phyloP scores from a whole-genome alignment of 2,113 vertebrate species.

The Scomber japonicus region DNA sequence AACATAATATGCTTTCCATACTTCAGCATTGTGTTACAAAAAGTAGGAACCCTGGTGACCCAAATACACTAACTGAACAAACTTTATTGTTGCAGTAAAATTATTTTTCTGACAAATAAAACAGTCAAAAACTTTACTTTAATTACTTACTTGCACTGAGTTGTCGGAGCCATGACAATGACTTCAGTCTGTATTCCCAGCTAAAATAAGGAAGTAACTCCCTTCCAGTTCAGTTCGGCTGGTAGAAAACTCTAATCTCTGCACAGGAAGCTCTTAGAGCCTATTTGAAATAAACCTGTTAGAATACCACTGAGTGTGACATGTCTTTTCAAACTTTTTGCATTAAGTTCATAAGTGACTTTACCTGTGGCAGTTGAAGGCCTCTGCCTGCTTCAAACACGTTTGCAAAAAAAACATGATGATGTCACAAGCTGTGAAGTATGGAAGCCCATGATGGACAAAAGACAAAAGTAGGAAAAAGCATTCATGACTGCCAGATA shows the following conservation, averaged over 20 bases:
- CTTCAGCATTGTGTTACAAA: neutral
- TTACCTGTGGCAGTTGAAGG: slow-evolving; percentile 22
- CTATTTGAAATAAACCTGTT: neutral
- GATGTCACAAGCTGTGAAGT: slow-evolving; percentile 59
- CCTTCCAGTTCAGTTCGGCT: slow-evolving; percentile 6
- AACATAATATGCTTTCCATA: neutral
- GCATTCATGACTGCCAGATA: neutral
- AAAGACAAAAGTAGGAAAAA: slow-evolving; percentile 55
- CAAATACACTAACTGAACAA: neutral
- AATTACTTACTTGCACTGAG: slow-evolving; percentile 25
- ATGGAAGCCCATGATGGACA: slow-evolving; percentile 68
- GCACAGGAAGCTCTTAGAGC: neutral
- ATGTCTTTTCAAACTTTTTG: slow-evolving; percentile 5
- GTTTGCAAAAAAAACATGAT: slow-evolving; percentile 10
- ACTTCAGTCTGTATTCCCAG: neutral
- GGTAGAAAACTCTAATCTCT: neutral
- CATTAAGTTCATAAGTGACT: neutral
- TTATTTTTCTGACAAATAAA: neutral
- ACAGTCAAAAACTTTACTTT: neutral
- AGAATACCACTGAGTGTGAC: too few relatives aligned
- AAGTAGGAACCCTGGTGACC: neutral
- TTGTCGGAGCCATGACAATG: neutral
- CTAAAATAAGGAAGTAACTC: slow-evolving; percentile 75
- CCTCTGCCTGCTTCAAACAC: slow-evolving; percentile 13
- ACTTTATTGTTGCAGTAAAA: neutral